These are phyloP conservation scores for Drosophila burlai DNA, from an alignment of 1,140 invertebrate species.

Conservation along the genomic window DNA sequence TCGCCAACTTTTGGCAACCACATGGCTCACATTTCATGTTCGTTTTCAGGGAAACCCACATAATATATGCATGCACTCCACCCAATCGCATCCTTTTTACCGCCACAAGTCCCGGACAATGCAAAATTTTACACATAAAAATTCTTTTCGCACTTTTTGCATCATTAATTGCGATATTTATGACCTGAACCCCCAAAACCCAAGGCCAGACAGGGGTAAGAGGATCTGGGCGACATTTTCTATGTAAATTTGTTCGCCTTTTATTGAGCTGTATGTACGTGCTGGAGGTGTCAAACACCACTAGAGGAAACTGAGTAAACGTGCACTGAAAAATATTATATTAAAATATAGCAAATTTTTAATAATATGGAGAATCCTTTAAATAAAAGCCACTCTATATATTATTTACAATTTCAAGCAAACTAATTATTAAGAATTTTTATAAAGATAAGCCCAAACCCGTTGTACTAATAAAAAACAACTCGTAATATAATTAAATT, in stretches of 20 bases:
- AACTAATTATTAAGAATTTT: too few relatives aligned
- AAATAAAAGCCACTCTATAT: too few relatives aligned
- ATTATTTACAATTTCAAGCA: neutral
- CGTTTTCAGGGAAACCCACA: constrained; percentile 27
- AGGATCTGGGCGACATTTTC: constrained; percentile 56
- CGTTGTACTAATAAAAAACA: too few relatives aligned
- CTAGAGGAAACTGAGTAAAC: constrained; percentile 8
- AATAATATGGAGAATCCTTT: too few relatives aligned
- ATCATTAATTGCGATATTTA: constrained; percentile 84
- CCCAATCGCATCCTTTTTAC: constrained; percentile 29
- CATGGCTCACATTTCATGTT: constrained; percentile 46
- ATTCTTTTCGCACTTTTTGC: constrained; percentile 84
- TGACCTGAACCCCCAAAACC: constrained; percentile 43
- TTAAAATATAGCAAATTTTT: too few relatives aligned
- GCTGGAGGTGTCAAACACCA: constrained; percentile 27
- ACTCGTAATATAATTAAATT: neutral
- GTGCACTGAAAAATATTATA: constrained; percentile 11
- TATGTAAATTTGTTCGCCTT: constrained; percentile 75
- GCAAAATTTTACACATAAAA: constrained; percentile 60
- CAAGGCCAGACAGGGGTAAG: neutral
- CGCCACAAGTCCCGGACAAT: constrained; percentile 42
- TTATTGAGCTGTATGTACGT: constrained; percentile 73
- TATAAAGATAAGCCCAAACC: neutral
- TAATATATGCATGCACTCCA: constrained; percentile 42
- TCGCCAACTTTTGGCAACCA: constrained; percentile 21